Evolutionary conservation across 2,113 vertebrate species (phyloP).

Genomic region (Ciconia boyciana): DNA sequence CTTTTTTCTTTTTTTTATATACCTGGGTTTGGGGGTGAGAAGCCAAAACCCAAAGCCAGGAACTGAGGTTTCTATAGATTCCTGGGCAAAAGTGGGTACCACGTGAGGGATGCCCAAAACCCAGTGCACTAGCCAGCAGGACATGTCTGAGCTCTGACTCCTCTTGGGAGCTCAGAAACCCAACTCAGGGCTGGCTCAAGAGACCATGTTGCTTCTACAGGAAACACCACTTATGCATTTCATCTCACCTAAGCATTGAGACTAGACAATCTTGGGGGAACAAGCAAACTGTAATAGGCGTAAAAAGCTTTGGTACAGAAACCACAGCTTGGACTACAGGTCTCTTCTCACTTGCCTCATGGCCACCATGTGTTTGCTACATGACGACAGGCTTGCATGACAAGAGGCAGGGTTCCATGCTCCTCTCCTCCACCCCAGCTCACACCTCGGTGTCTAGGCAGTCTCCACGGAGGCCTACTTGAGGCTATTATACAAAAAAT

Average conservation of each 20-base stretch:
- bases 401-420: background rate
- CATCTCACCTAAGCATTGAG: background rate
- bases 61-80: background rate
- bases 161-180: background rate
- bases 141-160: fast-evolving
- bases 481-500: background rate
- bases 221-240: fast-evolving
- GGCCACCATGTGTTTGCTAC: fast-evolving
- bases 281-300: background rate
- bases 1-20: background rate
- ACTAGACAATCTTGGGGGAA: background rate
- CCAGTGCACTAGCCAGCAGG: background rate
- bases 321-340: background rate
- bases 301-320: fast-evolving
- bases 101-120: background rate
- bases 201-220: fast-evolving
- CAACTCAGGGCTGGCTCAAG: background rate
- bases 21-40: background rate
- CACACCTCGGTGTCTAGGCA: fast-evolving
- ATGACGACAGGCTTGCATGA: too few relatives aligned
- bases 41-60: background rate
- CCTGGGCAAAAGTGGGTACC: background rate
- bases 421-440: background rate
- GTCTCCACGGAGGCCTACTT: background rate
- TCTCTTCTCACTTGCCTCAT: background rate